Evolutionary conservation across 1,140 invertebrate genomes (phyloP), one percentile per base, ranked within the genome.

Genomic region (Brachionus koreanus): DNA sequence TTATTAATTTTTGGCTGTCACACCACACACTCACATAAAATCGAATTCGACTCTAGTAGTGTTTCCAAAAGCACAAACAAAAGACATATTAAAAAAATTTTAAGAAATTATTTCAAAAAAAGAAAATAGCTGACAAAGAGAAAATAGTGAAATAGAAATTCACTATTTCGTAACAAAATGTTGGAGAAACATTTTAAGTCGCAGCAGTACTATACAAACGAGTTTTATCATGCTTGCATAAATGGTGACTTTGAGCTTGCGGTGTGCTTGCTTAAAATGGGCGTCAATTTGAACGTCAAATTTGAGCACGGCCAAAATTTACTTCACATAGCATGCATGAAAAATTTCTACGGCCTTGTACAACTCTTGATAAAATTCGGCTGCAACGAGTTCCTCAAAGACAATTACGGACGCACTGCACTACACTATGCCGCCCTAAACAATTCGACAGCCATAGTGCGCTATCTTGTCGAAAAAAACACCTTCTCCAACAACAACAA

Each of bases 241-340:
- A 65, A 37, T 49, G 79, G 79, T n/a, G 79, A 82, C 42, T 82
- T 82, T 35, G 79, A 82, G 33, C 61, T 65, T 9, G 79, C 57
- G 0, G 57, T 52, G 7, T 69, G 39, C 23, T 33, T 82, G 23
- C 39, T 82, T 13, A 65, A 65, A 67, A 29, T 46, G 23, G 57
- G 57, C 16, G 57, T 82, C 23, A 57, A 82, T 52, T 42, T 82
- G 10, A 82, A 82, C 49, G 57, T 46, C 10, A 49, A 69, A 39
- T 65, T 65, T 49, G 57, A 65, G 25, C 42, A 69, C 49, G 79
- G 79, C 13, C 57, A 49, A 65, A 82, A 65, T 37, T 49, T 82
- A 29, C 42, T 82, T 10, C 79, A 82, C 39, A 65, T 67, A 5
- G 79, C 79, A 9, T 82, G 79, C 25, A 49, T 35, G 29, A 82